phyloP scores from a whole-genome alignment of 2,797 vertebrate genomes.

The Synanceia verrucosa region DNA sequence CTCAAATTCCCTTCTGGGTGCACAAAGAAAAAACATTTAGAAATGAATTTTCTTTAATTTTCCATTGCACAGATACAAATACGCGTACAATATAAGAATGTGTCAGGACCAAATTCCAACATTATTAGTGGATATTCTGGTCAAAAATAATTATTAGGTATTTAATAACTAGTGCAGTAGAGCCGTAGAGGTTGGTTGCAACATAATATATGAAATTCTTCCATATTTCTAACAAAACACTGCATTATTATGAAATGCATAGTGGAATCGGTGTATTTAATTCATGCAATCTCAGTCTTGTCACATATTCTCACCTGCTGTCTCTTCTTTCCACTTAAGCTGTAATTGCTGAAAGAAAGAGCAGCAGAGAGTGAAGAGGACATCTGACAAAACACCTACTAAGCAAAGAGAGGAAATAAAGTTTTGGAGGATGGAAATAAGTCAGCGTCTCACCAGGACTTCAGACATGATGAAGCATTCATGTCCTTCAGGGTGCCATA shows the following conservation, averaged over 20 bases:
- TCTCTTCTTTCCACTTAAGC: not conserved
- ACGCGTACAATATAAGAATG: too few relatives aligned
- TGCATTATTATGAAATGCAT: not conserved
- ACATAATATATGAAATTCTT: not conserved
- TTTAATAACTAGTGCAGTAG: not conserved
- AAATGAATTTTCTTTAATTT: too few relatives aligned
- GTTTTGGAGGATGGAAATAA: slow-evolving; percentile 4
- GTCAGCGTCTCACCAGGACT: not conserved
- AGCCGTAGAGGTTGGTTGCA: not conserved
- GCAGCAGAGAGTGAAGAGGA: not conserved
- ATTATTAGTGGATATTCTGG: not conserved
- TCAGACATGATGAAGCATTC: not conserved
- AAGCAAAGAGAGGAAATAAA: not conserved
- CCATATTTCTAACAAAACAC: not conserved
- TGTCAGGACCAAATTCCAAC: too few relatives aligned
- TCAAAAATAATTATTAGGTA: not conserved
- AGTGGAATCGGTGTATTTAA: not conserved
- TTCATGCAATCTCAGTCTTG: not conserved
- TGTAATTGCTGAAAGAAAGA: not conserved
- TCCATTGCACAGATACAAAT: too few relatives aligned
- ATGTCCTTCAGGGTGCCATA: not conserved
- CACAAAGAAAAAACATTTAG: too few relatives aligned
- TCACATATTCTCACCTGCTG: not conserved
- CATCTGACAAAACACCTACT: not conserved
- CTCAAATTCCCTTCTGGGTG: too few relatives aligned